Evolutionary conservation across 1,140 invertebrate genomes (phyloP), one percentile per base, ranked within the genome.

Genomic region (Drosophila navojoa): DNA sequence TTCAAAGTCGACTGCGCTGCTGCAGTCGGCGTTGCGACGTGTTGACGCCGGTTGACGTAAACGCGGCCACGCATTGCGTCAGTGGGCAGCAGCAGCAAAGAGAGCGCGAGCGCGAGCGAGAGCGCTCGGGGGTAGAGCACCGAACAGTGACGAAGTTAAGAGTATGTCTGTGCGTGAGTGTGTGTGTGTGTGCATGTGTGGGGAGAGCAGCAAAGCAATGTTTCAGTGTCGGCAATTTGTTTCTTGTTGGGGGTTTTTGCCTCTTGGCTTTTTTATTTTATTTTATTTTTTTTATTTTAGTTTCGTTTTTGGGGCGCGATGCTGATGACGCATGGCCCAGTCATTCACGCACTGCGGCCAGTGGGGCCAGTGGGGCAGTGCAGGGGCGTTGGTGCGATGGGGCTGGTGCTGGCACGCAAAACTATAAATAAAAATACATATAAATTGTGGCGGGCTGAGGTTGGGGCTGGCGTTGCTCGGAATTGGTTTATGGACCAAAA

Each of bases 1-100:
- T 68, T 68, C 16, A 11, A 29, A 49, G 54, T 27, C 15, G 69
- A 52, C 29, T 16, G 6, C 19, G 54, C 22, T 29, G 40, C 35
- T 42, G 50, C 19, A 42, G 40, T 44, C n/a, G 53, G 5, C 10
- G 44, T 44, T 62, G 71, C n/a, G n/a, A 16, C 42, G 42, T 6
- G n/a, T 16, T 45, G n/a, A 15, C 42, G n/a, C 52, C 59, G 53
- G 67, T 66, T 87, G 82, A 87, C 81, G 81, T 57, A 81, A 87
- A 86, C 59, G 78, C 60, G 40, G 55, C 64, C 27, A 71, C 77
- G 68, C 75, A 86, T 86, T 86, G 78, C 81, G 81, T 86, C 78
- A 87, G 81, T 72, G 45, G 52, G 61, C 54, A 22, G 44, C 53
- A 50, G 52, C 10, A 16, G n/a, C 19, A 2, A 11, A 29, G 27